phyloP scores from a whole-genome alignment of 2,888 invertebrate genomes.

The Drosophila prolongata region DNA sequence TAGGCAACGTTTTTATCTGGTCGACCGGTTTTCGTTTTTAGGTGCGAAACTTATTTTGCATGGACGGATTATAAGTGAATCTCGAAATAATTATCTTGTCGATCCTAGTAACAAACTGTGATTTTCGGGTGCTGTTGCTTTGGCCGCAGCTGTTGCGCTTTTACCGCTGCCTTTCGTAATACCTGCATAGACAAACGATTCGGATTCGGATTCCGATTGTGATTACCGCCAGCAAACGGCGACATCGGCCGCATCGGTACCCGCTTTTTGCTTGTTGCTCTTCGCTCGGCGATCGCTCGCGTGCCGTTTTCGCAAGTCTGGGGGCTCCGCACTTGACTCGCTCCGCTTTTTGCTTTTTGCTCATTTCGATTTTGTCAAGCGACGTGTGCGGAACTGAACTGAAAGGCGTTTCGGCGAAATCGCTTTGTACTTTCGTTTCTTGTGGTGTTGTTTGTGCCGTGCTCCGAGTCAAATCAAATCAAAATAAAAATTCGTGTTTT shows the following conservation, averaged over 20 bases:
- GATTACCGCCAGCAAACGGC: background rate
- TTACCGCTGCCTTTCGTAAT: slow-evolving; percentile 48
- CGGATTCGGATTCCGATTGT: slow-evolving; percentile 10
- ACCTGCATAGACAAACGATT: slow-evolving; percentile 47
- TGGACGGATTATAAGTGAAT: no score
- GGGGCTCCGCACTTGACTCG: slow-evolving; percentile 8
- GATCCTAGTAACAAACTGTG: no score
- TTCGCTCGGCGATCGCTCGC: slow-evolving; percentile 51
- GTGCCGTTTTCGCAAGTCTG: slow-evolving; percentile 36
- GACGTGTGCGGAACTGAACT: slow-evolving; percentile 50
- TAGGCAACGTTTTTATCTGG: no score
- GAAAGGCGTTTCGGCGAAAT: slow-evolving; percentile 43
- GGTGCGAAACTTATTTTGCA: no score
- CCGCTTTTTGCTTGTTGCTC: background rate
- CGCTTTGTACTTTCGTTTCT: slow-evolving; percentile 17
- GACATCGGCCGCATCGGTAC: background rate
- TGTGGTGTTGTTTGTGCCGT: slow-evolving; percentile 10
- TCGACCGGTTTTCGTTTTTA: no score
- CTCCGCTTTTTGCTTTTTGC: slow-evolving; percentile 49
- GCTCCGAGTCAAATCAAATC: slow-evolving; percentile 4
- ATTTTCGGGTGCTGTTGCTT: background rate
- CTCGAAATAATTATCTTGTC: no score
- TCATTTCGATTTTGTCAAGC: slow-evolving; percentile 75
- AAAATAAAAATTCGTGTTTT: slow-evolving; percentile 9
- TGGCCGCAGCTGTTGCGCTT: slow-evolving; percentile 7